Evolutionary conservation across 2,888 invertebrate genomes (phyloP).

Genomic region (Noctua pronuba): DNA sequence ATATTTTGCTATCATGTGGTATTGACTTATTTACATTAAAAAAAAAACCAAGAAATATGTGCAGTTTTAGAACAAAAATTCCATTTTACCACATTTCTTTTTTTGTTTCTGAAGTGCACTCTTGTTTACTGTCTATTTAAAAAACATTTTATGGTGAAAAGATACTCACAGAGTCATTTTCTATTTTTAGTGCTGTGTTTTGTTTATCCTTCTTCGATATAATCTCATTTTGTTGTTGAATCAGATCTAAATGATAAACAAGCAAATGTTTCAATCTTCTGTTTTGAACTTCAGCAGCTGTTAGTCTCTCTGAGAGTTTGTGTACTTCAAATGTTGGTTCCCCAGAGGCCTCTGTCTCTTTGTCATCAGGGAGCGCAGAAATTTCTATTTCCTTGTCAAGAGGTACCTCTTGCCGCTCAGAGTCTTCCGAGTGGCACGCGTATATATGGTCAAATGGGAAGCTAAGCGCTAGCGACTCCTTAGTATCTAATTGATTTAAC

Average conservation of each 20-base stretch:
- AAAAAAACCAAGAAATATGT: neutral
- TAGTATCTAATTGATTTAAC: slow-evolving; percentile 85
- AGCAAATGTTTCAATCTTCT: slow-evolving; percentile 94
- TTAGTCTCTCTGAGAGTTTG: slow-evolving; percentile 80
- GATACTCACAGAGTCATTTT: slow-evolving; percentile 94
- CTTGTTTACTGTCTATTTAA: neutral
- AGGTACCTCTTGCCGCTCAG: slow-evolving; percentile 77
- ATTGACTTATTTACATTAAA: neutral
- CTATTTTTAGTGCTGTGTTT: slow-evolving; percentile 93
- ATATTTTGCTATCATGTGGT: neutral
- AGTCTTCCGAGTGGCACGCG: slow-evolving; percentile 90
- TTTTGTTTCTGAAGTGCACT: neutral
- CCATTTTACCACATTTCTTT: neutral
- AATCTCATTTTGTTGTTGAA: slow-evolving; percentile 97
- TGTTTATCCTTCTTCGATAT: slow-evolving; percentile 95
- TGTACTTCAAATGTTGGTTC: slow-evolving; percentile 70
- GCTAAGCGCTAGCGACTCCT: slow-evolving; percentile 89
- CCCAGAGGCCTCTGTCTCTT: slow-evolving; percentile 66
- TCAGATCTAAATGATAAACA: slow-evolving; percentile 95
- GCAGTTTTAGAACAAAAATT: neutral
- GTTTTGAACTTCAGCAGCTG: slow-evolving; percentile 89
- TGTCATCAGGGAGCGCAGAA: slow-evolving; percentile 78
- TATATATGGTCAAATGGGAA: slow-evolving; percentile 94
- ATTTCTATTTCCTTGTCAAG: slow-evolving; percentile 86
- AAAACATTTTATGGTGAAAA: neutral